A percentile compares a stretch with the other conserved stretches of the same genome.
These are phyloP conservation scores for Podabrus alpinus DNA, from an alignment of 2,888 invertebrate species.

Conservation along the genomic window DNA sequence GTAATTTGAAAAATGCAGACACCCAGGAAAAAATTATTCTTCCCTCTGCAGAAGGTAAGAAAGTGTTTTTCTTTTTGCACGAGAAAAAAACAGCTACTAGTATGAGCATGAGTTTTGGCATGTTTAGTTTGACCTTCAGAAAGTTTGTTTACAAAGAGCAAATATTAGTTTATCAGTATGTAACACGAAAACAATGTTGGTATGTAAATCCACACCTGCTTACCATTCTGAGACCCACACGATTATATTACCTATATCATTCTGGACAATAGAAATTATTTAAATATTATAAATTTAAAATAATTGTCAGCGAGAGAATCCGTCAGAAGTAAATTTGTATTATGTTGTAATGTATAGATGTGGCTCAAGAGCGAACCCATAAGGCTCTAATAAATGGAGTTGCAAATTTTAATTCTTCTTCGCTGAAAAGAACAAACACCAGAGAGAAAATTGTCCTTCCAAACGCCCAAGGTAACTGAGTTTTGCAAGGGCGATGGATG, in stretches of 20 bases:
- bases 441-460: slow-evolving; percentile 83
- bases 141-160: not conserved
- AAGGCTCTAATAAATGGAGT: slow-evolving; percentile 76
- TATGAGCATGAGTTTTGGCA: slow-evolving; percentile 7
- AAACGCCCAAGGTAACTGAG: slow-evolving; percentile 76
- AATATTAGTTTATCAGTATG: not conserved
- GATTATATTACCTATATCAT: not conserved
- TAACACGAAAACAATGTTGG: not conserved
- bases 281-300: not conserved
- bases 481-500: not conserved
- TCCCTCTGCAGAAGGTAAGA: slow-evolving; percentile 88
- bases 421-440: slow-evolving; percentile 77
- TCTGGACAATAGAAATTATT: not conserved
- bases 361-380: slow-evolving; percentile 75
- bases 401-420: slow-evolving; percentile 74
- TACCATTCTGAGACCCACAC: slow-evolving; percentile 12
- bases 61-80: not conserved
- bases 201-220: slow-evolving; percentile 24
- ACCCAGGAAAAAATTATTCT: slow-evolving; percentile 91
- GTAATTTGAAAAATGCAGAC: slow-evolving; percentile 84
- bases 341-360: slow-evolving; percentile 61
- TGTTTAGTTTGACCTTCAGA: not conserved
- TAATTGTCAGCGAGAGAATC: not conserved
- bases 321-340: not conserved
- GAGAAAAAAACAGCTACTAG: not conserved